Percentiles rank a stretch among this genome's conserved stretches.
Conservation (phyloP, 2,888 invertebrate genomes). For the Tetrapedia diversipes region DNA sequence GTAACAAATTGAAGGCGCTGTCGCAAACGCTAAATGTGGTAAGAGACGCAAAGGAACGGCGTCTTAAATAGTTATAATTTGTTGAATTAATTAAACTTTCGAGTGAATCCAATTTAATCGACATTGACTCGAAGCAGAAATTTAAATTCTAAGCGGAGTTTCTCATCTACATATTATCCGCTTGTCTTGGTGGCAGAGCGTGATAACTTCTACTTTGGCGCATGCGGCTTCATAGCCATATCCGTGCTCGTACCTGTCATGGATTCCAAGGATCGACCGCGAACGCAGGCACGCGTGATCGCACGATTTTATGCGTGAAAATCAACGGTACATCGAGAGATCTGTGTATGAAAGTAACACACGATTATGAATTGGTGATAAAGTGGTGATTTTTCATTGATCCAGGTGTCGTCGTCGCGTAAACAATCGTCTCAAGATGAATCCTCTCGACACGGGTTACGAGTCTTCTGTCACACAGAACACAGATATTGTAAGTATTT, state of each 20-base stretch:
- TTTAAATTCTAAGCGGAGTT: slow-evolving; percentile 48
- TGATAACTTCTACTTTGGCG: slow-evolving; percentile 74
- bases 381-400: slow-evolving; percentile 59
- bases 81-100: slow-evolving; percentile 22
- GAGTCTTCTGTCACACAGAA: slow-evolving; percentile 72
- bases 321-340: slow-evolving; percentile 51
- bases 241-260: slow-evolving; percentile 78
- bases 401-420: slow-evolving; percentile 38
- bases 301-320: slow-evolving; percentile 73
- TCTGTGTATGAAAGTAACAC: slow-evolving; percentile 53
- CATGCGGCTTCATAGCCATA: slow-evolving; percentile 73
- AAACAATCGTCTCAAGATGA: slow-evolving; percentile 69
- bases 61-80: slow-evolving; percentile 29
- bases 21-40: slow-evolving; percentile 2
- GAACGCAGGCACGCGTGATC: slow-evolving; percentile 77
- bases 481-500: slow-evolving; percentile 75
- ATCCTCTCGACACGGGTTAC: slow-evolving; percentile 69
- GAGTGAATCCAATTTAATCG: slow-evolving; percentile 14
- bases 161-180: slow-evolving; percentile 60
- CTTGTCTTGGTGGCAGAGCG: slow-evolving; percentile 58
- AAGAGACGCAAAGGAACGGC: background rate
- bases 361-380: slow-evolving; percentile 50
- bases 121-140: slow-evolving; percentile 16
- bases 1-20: slow-evolving; percentile 15
- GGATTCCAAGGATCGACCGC: slow-evolving; percentile 79